Evolutionary conservation across 2,797 vertebrate species (phyloP), one percentile per base, ranked within the genome.

Genomic region (Rhinoraja longicauda): DNA sequence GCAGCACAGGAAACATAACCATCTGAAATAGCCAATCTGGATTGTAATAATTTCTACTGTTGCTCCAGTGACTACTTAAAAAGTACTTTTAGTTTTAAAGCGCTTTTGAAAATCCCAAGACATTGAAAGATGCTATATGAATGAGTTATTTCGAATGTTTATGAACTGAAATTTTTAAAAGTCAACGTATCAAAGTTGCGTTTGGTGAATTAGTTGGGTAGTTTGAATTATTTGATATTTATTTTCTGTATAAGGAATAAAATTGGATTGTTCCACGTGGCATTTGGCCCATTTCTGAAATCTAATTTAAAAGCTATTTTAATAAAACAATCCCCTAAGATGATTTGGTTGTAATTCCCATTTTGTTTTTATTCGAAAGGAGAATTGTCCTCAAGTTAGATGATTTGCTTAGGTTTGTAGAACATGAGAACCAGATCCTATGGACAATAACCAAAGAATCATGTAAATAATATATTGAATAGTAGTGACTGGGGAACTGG

Each of bases 11-110:
- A 67, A 88, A 88, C 8, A 24, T 24, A 88, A 88, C 15, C 59
- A 36, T 32, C 15, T 94, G 94, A 93, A 95, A 95, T 96, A 95
- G 62, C 84, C 84, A 88, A 67, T 59, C 84, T 88, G 2, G 29
- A 64, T 64, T 64, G 84, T 36, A 84, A 59, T 36, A 8, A 88
- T 64, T 88, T 88, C 59, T n/a, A 19, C 64, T 19, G 15, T 64
- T 88, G 36, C n/a, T 26, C 8, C 24, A 57, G 15, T 88, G 59
- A 36, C 59, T 67, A 88, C 62, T 64, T 88, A 29, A 64, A 88
- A 64, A 88, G 26, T 88, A 19, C 17, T 88, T 67, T 1, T 64
- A 29, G 59, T 7, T 64, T 29, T 62, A 86, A 86, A 88, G n/a
- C 1, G 62, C n/a, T 88, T 88, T 88, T 15, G 84, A 62, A 86